Evolutionary conservation across 2,797 vertebrate species (phyloP), one percentile per base, ranked within the genome.

Genomic region (Nannoperca australis): DNA sequence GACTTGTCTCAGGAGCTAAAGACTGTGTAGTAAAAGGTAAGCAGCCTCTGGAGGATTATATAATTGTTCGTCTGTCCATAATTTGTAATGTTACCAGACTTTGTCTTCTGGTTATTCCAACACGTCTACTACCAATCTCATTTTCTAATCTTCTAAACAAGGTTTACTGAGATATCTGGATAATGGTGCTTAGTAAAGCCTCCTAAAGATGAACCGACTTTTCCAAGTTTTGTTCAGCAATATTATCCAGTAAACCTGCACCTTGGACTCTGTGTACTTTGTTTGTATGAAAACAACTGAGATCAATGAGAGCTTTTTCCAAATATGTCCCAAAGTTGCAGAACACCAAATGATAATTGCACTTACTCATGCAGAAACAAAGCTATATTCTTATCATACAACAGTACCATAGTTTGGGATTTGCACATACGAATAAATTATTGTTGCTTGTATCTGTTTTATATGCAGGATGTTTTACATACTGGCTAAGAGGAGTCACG

Each of bases 21-120:
- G 97, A 98, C 49, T 91, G 94, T 72, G 86, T 83, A 42, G 96
- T 96, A 5, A 98, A 97, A 97, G 96, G 98, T 97, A 54, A 94
- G 24, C 5, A 1, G 27, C 24, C 27, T 38, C 40, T 10, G 11
- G 62, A n/a, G 5, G 34, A 42, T 18, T 5, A 13, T 18, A 14
- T 47, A 24, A n/a, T 20, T 15, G 22, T 15, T 54, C 9, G 42
- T 67, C 63, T 24, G 44, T 12, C 11, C 4, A 40, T 40, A 13
- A 40, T n/a, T 15, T 20, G 1, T 44, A 27, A 42, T 24, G 44
- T 24, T 15, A 15, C 18, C 11, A 60, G 7, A 22, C n/a, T 17
- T 22, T 13, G 49, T 5, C 49, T 50, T 22, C 49, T 50, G 49
- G 15, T 50, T 13, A 12, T 18, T 51, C 50, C 47, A 51, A 27